phyloP scores from a whole-genome alignment of 2,888 invertebrate species.

The Polyploca ridens region DNA sequence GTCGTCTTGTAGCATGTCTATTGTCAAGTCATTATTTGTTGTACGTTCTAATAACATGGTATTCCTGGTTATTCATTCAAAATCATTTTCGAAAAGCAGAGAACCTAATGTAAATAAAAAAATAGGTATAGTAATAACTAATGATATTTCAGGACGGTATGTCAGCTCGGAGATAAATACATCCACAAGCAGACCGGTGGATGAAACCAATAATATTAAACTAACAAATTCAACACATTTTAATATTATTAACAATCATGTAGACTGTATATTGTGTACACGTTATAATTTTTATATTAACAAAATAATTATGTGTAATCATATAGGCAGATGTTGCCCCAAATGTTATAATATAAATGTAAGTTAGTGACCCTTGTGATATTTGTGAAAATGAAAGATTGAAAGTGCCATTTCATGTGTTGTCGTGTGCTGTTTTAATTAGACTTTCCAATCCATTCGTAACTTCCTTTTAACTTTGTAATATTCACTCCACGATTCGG shows the following conservation, averaged over 20 bases:
- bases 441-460: constrained; percentile 24
- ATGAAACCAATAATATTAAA: constrained; percentile 33
- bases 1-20: background rate
- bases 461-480: no score
- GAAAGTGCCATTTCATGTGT: constrained; percentile 65
- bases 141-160: constrained; percentile 75
- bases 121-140: background rate
- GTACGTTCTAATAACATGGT: background rate
- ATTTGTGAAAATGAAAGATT: constrained; percentile 63
- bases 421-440: constrained; percentile 32
- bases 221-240: constrained; percentile 23
- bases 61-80: background rate
- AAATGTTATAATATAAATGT: constrained; percentile 24
- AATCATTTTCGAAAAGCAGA: background rate
- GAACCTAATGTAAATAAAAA: background rate
- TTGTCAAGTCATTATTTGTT: background rate
- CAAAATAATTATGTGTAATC: constrained; percentile 23
- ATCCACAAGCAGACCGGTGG: constrained; percentile 52
- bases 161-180: constrained; percentile 65
- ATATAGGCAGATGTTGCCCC: constrained; percentile 35
- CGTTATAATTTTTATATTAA: constrained; percentile 11
- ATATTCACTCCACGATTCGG: no score
- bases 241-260: constrained; percentile 31
- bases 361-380: constrained; percentile 59
- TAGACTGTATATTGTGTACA: constrained; percentile 28